Percentiles rank a stretch among this genome's conserved stretches.
phyloP scores from a whole-genome alignment of 2,888 invertebrate species.

The Cheilosia urbana region DNA sequence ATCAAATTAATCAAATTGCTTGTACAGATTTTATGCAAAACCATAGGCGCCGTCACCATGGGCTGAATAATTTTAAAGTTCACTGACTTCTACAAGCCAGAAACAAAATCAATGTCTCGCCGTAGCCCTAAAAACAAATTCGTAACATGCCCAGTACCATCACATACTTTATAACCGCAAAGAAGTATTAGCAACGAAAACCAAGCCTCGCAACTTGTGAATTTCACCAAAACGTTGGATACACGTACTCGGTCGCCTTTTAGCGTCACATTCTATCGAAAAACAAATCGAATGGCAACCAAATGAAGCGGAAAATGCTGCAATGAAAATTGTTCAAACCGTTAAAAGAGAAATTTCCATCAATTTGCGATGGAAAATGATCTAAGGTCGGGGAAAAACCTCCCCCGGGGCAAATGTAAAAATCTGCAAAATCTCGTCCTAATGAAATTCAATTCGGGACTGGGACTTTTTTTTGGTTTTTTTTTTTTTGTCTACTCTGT shows the following conservation, averaged over 20 bases:
- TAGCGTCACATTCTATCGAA: constrained; percentile 14
- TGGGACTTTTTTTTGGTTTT: not conserved
- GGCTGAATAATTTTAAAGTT: not conserved
- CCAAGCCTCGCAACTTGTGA: not conserved
- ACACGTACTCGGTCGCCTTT: not conserved
- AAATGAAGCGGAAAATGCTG: constrained; percentile 58
- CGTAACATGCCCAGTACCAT: not conserved
- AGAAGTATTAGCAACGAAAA: not conserved
- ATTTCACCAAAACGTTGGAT: not conserved
- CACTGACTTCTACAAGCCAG: not conserved
- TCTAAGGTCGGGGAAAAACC: constrained; percentile 2
- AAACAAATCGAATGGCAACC: constrained; percentile 21
- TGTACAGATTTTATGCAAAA: not conserved
- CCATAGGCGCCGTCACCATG: not conserved
- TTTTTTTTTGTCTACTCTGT: not conserved
- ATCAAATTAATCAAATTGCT: not conserved
- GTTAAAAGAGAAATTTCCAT: constrained; percentile 70
- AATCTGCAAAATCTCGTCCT: constrained; percentile 66
- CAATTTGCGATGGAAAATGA: constrained; percentile 56
- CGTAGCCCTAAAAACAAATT: not conserved
- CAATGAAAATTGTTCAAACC: constrained; percentile 65
- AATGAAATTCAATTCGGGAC: constrained; percentile 63
- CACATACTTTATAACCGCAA: not conserved
- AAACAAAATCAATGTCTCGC: not conserved
- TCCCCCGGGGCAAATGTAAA: constrained; percentile 40